phyloP scores from a whole-genome alignment of 2,888 invertebrate genomes.

The Clunio marinus region DNA sequence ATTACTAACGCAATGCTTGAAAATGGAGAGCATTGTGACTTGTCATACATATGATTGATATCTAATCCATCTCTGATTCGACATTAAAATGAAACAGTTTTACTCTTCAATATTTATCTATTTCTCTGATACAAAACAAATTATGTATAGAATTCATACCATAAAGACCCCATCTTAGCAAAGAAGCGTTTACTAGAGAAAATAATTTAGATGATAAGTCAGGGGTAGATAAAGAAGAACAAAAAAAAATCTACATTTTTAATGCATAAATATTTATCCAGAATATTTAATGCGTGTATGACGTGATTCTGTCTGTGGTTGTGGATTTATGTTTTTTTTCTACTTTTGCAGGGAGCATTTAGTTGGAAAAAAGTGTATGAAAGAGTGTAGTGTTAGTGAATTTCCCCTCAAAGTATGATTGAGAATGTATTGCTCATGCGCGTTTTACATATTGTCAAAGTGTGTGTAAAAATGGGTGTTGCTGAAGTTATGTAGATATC shows the following conservation, averaged over 20 bases:
- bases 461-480: conserved; percentile 12
- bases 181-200: background rate
- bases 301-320: background rate
- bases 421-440: background rate
- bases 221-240: background rate
- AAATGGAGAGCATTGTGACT: too few relatives aligned
- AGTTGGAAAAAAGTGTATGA: too few relatives aligned
- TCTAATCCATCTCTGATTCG: too few relatives aligned
- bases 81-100: too few relatives aligned
- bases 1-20: too few relatives aligned
- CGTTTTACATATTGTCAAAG: background rate
- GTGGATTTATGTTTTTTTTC: conserved; percentile 28
- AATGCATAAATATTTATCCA: conserved; percentile 38
- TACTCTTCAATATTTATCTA: background rate
- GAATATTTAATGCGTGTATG: conserved; percentile 32
- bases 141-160: background rate
- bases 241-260: conserved; percentile 15
- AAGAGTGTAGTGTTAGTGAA: background rate
- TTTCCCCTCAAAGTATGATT: conserved; percentile 6
- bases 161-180: conserved; percentile 35
- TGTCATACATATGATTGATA: too few relatives aligned
- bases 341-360: background rate
- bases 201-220: conserved; percentile 34
- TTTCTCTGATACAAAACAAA: conserved; percentile 9
- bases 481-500: background rate